Evolutionary conservation across 2,797 vertebrate species (phyloP), one percentile per base, ranked within the genome.

Genomic region (Phrynocephalus guinanensis): DNA sequence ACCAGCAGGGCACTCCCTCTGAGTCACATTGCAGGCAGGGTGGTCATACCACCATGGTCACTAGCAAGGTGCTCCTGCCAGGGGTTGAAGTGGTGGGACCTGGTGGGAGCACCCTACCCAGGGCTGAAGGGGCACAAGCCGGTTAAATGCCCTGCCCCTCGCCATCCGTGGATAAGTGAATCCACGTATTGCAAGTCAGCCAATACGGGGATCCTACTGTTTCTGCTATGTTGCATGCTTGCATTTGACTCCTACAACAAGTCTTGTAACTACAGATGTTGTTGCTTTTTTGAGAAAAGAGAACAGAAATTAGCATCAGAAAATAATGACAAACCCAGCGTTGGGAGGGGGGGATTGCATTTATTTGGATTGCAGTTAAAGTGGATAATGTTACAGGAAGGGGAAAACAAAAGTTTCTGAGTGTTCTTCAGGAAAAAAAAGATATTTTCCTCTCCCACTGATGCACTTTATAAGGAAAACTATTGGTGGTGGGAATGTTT

Each of bases 401-500:
- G 60, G 30, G 3, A 11, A 56, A 79, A 88, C 76, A 11, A 84
- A 63, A 10, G 1, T 28, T 76, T 0, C 1, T 0, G 38, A 16
- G 0, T 18, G 44, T n/a, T 67, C 71, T 77, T 22, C 13, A 48
- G 76, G 9, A 1, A 15, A 63, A 63, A 50, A 86, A 52, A 66
- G 15, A 87, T 10, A 38, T 82, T 15, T 66, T 52, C 68, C 50
- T 15, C 48, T 5, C n/a, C 26, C 63, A 63, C 16, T 28, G 56
- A 76, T 76, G 33, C 66, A 84, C 24, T 63, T 44, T 84, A 76
- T 48, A 84, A 44, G 60, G 16, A 44, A 76, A 84, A 66, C 56
- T 44, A 66, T 84, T 76, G 72, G 66, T 18, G 20, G 56, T 86
- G 83, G 50, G 13, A 63, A 63, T 44, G 38, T 63, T 10, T 79